Conservation (phyloP, 2,888 invertebrate species). For the Stomorhina lunata region DNA sequence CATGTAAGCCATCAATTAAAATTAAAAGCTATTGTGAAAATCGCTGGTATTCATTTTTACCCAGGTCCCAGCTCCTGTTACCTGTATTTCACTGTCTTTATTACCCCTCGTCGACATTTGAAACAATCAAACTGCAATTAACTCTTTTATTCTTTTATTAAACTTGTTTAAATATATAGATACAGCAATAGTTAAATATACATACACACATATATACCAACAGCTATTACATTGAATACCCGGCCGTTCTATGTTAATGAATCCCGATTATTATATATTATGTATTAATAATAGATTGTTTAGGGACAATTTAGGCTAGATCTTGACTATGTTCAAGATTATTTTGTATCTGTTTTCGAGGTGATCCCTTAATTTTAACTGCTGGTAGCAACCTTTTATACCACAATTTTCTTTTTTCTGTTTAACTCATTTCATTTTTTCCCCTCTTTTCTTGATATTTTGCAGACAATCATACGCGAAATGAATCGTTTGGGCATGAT, state of each 20-base stretch:
- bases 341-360: too few relatives aligned
- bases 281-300: too few relatives aligned
- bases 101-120: not conserved
- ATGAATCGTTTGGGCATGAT: slow-evolving; percentile 95
- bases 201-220: too few relatives aligned
- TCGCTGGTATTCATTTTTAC: slow-evolving; percentile 10
- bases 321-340: too few relatives aligned
- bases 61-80: not conserved
- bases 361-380: too few relatives aligned
- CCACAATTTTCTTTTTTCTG: too few relatives aligned
- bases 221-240: too few relatives aligned
- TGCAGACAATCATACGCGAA: slow-evolving; percentile 88
- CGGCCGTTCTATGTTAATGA: too few relatives aligned
- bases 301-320: too few relatives aligned
- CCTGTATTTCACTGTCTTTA: not conserved
- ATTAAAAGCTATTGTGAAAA: slow-evolving; percentile 45
- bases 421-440: slow-evolving; percentile 10
- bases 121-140: slow-evolving; percentile 59
- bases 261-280: too few relatives aligned
- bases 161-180: not conserved
- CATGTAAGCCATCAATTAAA: slow-evolving; percentile 46
- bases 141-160: slow-evolving; percentile 26
- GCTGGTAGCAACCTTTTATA: not conserved
- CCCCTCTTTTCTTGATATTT: slow-evolving; percentile 64
- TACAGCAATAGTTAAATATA: not conserved